These are phyloP conservation scores for Onychostruthus taczanowskii DNA, from an alignment of 2,113 vertebrate genomes.

Conservation along the genomic window DNA sequence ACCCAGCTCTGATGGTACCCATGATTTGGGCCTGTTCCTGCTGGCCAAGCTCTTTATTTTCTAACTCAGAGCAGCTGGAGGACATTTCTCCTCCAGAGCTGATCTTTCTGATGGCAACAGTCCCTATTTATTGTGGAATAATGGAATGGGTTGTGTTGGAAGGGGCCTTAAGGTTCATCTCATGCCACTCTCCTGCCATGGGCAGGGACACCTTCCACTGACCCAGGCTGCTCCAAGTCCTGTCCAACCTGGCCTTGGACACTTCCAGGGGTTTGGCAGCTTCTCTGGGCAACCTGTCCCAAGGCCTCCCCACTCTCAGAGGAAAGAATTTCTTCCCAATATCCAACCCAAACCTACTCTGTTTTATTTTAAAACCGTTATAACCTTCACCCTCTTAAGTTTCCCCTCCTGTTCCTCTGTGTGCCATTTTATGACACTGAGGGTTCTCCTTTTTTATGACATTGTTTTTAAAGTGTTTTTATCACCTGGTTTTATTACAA, in stretches of 20 bases:
- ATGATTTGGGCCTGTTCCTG: background rate
- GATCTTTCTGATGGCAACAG: background rate
- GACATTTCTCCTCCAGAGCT: background rate
- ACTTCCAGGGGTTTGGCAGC: background rate
- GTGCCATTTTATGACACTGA: background rate
- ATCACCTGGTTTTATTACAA: constrained; percentile 56
- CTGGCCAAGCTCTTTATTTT: background rate
- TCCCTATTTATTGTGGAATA: background rate
- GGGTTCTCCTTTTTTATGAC: constrained; percentile 35
- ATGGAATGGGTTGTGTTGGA: background rate
- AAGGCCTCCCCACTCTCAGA: background rate
- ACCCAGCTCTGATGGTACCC: background rate
- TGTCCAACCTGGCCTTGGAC: background rate
- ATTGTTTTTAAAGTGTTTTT: constrained; percentile 58
- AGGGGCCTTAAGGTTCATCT: background rate
- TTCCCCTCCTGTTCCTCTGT: background rate
- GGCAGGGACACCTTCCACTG: background rate
- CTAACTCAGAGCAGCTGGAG: background rate
- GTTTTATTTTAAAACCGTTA: background rate
- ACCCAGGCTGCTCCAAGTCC: background rate
- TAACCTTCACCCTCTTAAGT: background rate
- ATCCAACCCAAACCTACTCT: background rate
- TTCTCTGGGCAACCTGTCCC: background rate
- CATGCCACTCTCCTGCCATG: accelerated
- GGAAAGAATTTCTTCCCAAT: background rate